These are phyloP conservation scores for Agrilus biguttatus DNA, from an alignment of 2,888 invertebrate genomes.

Conservation along the genomic window DNA sequence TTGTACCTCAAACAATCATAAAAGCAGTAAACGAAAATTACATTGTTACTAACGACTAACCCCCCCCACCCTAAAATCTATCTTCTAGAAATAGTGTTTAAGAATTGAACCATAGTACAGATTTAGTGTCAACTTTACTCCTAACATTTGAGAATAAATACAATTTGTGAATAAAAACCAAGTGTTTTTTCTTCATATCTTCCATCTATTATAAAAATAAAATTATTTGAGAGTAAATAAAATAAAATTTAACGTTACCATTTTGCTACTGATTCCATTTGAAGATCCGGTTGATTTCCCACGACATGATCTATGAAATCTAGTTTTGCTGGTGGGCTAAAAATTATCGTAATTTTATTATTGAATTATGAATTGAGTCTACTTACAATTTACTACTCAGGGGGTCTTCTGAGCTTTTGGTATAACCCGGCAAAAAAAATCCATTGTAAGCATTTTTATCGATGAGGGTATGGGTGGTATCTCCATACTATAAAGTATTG, in stretches of 20 bases:
- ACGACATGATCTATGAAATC: constrained; percentile 95
- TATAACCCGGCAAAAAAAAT: constrained; percentile 75
- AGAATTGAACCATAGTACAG: no score
- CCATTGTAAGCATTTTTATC: constrained; percentile 77
- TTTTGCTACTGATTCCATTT: constrained; percentile 78
- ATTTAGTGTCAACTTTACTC: no score
- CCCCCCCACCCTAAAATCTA: no score
- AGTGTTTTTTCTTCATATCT: no score
- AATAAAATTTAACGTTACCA: constrained; percentile 58
- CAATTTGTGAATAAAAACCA: no score
- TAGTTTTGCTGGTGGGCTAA: constrained; percentile 55
- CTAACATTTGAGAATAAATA: no score
- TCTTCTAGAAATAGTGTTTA: no score
- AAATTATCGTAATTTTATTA: constrained; percentile 7
- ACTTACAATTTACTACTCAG: constrained; percentile 48
- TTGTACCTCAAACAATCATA: no score
- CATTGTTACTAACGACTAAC: no score
- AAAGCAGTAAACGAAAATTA: no score
- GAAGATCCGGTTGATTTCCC: constrained; percentile 87
- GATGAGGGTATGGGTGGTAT: constrained; percentile 89
- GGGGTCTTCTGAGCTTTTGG: constrained; percentile 38
- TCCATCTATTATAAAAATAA: no score
- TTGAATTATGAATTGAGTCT: neutral
- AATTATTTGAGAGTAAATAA: neutral
- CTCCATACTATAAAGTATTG: constrained; percentile 62